Evolutionary conservation across 1,140 invertebrate species (phyloP), one percentile per base, ranked within the genome.

Genomic region (Pteromalus puparum): DNA sequence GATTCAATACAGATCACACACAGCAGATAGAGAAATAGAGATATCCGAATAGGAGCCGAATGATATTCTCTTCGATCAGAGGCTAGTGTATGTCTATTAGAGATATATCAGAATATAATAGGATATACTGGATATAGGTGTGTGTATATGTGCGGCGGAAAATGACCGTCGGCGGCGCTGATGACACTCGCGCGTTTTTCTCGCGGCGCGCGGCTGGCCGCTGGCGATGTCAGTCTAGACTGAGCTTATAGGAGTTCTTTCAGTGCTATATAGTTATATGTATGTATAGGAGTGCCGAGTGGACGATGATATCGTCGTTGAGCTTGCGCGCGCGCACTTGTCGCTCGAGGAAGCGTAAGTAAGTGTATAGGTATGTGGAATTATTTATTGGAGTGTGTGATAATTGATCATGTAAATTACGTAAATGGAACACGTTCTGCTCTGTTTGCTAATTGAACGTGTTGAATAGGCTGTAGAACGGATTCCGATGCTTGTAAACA

Each of bases 141-240:
- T 95, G 95, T 6, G 92, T 97, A 70, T 94, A 53, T 86, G 85
- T 84, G 84, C 9, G 70, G 6, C 9, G 28, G 28, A 61, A 78
- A 10, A 61, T 24, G 61, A 68, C 77, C 65, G 53, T 61, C 53
- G 18, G 53, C 53, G 18, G 53, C 53, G 53, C 53, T 21, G 53
- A n/a, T 21, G 53, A n/a, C 6, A 61, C 53, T 21, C 53, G 53
- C 18, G 53, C 18, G 53, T 61, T 61, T 61, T 61, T 61, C 53
- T 61, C 53, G 53, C 53, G 53, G 53, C 53, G 53, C 53, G 53
- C 53, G n/a, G n/a, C n/a, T n/a, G n/a, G n/a, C n/a, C n/a, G 6
- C 53, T n/a, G 18, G 5, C 53, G n/a, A 61, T 61, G 18, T 61
- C 53, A n/a, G 53, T 61, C 21, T 61, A 53, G 48, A 53, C 48